Base-by-base conservation (phyloP, 2,888 invertebrate genomes). In the Margaritifera margaritifera region DNA sequence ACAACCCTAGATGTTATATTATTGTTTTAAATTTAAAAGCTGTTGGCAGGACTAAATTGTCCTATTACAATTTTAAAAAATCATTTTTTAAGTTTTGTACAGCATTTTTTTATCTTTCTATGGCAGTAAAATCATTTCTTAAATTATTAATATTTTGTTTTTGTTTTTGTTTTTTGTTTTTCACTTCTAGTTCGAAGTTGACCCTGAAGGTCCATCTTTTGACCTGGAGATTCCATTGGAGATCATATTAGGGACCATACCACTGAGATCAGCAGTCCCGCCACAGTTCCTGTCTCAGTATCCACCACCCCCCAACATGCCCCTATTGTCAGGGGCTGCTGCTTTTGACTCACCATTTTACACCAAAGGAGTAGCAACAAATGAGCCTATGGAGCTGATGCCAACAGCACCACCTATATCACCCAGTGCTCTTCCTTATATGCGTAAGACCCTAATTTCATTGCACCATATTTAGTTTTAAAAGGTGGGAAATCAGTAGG, bases 141-240 rank as follows among this genome's bases (percentile, higher is more conserved):
- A 20, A 20, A 18, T 53, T n/a, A 4, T 27, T n/a, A 18, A n/a
- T n/a, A 53, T 22, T 24, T 51, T 50, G 22, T 52, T 59, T 50
- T 55, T 53, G 22, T 52, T 6, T 59, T 66, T 60, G 27, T 62
- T 62, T 56, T 51, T n/a, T 66, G 4, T 57, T 1, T 42, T 59
- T 52, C 15, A 25, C 18, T 80, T 75, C 27, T 71, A 86, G 86
- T 67, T 86, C n/a, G 76, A 80, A 54, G 82, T 83, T 8, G 80
- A 80, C 53, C 85, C 87, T 0, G 72, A 84, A 5, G 87, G 87
- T 19, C 81, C 84, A 8, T 78, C 80, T 6, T 77, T 83, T 67
- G 82, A 85, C 64, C 80, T 88, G 20, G 80, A 82, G 24, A 82
- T 88, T 22, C 86, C 87, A 6, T 64, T 87, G n/a, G 83, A 86